phyloP scores from a whole-genome alignment of 2,113 vertebrate genomes.

The Okapia johnstoni region DNA sequence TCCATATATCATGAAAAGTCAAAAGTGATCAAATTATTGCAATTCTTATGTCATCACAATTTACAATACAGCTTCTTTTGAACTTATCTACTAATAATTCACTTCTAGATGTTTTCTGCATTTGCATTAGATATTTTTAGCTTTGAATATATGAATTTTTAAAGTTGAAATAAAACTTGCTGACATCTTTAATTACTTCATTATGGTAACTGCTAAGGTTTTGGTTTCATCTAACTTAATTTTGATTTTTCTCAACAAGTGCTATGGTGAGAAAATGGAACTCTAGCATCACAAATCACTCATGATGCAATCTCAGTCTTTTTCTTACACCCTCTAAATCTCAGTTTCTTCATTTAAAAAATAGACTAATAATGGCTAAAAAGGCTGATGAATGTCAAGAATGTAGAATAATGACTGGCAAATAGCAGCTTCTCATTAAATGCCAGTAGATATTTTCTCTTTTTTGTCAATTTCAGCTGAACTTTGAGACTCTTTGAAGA shows the following conservation, averaged over 20 bases:
- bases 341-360: neutral
- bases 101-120: neutral
- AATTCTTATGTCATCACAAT: neutral
- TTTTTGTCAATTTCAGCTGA: neutral
- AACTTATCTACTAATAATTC: neutral
- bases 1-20: neutral
- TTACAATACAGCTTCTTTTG: neutral
- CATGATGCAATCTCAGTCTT: neutral
- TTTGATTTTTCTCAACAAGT: neutral
- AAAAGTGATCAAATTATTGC: neutral
- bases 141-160: neutral
- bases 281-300: neutral
- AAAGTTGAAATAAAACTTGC: neutral
- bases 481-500: neutral
- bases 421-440: neutral
- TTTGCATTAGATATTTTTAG: neutral
- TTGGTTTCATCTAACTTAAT: neutral
- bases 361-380: neutral
- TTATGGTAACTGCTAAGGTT: neutral
- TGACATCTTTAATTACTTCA: neutral
- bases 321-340: neutral
- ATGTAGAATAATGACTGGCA: neutral
- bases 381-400: neutral
- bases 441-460: neutral
- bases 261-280: neutral